Evolutionary conservation across 2,797 vertebrate species (phyloP), one percentile per base, ranked within the genome.

Genomic region (Tauraco hartlaubi): DNA sequence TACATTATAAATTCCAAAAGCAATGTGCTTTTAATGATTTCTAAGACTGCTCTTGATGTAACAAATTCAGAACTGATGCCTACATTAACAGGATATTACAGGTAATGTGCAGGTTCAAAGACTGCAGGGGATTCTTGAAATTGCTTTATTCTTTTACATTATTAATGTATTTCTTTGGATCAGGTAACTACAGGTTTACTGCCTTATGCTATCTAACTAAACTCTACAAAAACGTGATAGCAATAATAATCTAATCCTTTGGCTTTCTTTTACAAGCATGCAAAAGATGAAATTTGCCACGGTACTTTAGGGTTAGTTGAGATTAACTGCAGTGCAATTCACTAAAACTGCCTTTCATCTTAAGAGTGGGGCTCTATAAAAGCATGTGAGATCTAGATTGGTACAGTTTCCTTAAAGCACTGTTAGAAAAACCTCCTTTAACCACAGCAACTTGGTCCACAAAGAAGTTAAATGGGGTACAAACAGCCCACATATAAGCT

Each of bases 61-160:
- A 69, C 43, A 64, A 83, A 90, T 86, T 85, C 79, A 90, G 61
- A 92, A 78, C 37, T 35, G 69, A 81, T 81, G 85, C 58, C 64
- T 61, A 54, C 72, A 71, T 74, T 78, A 95, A 51, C 23, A 81
- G 88, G 71, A 43, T 64, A 71, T 88, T 92, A 71, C 44, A 94
- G 69, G 86, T 64, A 73, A 91, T 15, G 67, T 74, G 63, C 37
- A 77, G 77, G 56, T 79, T 92, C 73, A 91, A 74, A 95, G 73
- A n/a, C 79, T 56, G 51, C 26, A 51, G 29, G 22, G 33, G 59
- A 76, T 66, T 92, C 58, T 72, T 88, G 54, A 72, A 92, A 85
- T 41, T 46, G 29, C 75, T 95, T 95, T 96, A 69, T 79, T 96
- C 61, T 91, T 86, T 49, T 48, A 77, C 33, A 15, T 33, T 83